A percentile compares a stretch with the other conserved stretches of the same genome.
Conservation (phyloP, 1,140 invertebrate species). For the Hycleus cichorii region DNA sequence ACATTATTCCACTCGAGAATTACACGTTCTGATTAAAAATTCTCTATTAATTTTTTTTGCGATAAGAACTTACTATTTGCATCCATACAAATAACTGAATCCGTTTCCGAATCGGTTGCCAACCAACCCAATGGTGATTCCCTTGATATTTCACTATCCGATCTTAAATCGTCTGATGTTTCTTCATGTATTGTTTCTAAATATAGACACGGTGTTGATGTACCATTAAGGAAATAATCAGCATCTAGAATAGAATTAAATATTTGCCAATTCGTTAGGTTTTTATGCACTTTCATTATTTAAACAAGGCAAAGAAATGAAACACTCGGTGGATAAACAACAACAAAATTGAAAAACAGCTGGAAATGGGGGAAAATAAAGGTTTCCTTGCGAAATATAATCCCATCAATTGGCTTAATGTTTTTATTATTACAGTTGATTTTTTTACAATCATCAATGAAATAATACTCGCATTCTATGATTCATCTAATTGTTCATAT, state of each 20-base stretch:
- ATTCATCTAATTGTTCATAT: no score
- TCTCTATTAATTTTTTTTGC: no score
- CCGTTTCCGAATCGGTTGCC: slow-evolving; percentile 57
- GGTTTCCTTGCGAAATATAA: not conserved
- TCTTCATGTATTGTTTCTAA: slow-evolving; percentile 71
- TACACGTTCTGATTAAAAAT: no score
- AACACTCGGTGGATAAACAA: not conserved
- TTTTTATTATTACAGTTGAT: not conserved
- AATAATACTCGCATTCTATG: no score
- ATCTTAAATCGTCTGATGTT: slow-evolving; percentile 67
- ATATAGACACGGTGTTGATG: slow-evolving; percentile 45
- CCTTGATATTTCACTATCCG: slow-evolving; percentile 53
- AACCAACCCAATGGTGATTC: slow-evolving; percentile 46
- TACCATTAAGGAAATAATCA: slow-evolving; percentile 38
- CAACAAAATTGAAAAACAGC: not conserved
- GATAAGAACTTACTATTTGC: slow-evolving; percentile 36
- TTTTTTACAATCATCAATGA: not conserved
- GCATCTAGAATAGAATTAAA: slow-evolving; percentile 43
- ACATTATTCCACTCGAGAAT: no score
- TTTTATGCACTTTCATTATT: not conserved
- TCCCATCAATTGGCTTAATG: no score
- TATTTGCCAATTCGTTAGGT: slow-evolving; percentile 1
- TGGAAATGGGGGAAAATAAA: not conserved
- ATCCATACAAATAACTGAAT: slow-evolving; percentile 47
- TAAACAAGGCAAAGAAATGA: not conserved